phyloP scores from a whole-genome alignment of 2,797 vertebrate species.

The Characodon lateralis region DNA sequence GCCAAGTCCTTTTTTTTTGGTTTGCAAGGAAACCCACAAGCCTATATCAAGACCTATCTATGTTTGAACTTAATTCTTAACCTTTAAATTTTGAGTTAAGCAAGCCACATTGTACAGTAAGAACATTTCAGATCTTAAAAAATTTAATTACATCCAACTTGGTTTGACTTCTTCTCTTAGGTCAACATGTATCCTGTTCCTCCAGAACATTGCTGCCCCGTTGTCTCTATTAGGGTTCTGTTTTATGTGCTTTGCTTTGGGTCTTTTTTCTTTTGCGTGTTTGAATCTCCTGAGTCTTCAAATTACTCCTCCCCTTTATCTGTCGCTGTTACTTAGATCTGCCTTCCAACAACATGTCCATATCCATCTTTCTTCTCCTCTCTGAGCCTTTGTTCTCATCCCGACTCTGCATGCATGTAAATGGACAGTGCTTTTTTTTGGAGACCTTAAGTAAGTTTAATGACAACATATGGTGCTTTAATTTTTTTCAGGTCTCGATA shows the following conservation, averaged over 20 bases:
- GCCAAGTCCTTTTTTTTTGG: too few species aligned
- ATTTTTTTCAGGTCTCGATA: not conserved
- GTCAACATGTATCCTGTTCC: not conserved
- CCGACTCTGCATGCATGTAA: not conserved
- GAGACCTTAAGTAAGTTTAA: not conserved
- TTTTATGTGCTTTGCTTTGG: slow-evolving; percentile 2
- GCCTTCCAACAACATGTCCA: slow-evolving; percentile 3
- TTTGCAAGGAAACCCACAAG: too few species aligned
- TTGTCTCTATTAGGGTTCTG: not conserved
- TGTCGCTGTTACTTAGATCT: not conserved
- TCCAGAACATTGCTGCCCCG: not conserved
- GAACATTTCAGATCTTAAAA: too few species aligned
- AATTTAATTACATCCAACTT: not conserved
- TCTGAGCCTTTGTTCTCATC: slow-evolving; percentile 28
- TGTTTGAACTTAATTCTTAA: too few species aligned
- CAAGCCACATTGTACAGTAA: too few species aligned
- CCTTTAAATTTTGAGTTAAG: too few species aligned
- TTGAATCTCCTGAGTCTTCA: not conserved
- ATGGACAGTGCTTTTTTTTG: slow-evolving; percentile 18
- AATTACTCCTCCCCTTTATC: slow-evolving; percentile 2
- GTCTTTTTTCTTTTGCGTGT: slow-evolving; percentile 1
- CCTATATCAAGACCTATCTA: too few species aligned
- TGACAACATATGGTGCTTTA: too few species aligned
- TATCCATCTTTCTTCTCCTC: not conserved
- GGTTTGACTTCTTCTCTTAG: not conserved